phyloP scores from a whole-genome alignment of 2,113 vertebrate species.

The Chaetops frenatus region DNA sequence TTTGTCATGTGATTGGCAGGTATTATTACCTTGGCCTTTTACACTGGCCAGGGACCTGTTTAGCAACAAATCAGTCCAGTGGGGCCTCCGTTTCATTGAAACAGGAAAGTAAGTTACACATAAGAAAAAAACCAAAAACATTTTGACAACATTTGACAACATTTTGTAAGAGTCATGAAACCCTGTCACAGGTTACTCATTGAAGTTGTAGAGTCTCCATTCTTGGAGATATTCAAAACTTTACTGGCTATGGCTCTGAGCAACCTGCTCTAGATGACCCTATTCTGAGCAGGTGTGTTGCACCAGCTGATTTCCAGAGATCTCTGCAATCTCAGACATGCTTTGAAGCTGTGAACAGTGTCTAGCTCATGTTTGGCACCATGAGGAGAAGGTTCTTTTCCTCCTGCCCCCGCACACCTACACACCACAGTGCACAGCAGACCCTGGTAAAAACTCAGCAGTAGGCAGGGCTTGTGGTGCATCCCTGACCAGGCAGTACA shows the following conservation, averaged over 20 bases:
- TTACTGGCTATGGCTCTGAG: background rate
- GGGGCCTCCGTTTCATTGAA: background rate
- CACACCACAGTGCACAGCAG: background rate
- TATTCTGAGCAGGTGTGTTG: background rate
- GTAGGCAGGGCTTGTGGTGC: background rate
- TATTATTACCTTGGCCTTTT: constrained; percentile 40
- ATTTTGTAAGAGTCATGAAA: background rate
- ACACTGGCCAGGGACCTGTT: background rate
- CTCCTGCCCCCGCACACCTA: too few species aligned
- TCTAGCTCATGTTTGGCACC: background rate
- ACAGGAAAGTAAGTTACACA: background rate
- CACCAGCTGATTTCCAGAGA: background rate
- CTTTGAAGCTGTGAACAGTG: background rate
- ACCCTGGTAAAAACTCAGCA: background rate
- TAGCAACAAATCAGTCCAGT: background rate
- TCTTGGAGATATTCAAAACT: background rate
- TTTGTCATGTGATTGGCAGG: constrained; percentile 48
- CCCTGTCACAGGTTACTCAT: background rate
- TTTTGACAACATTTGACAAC: too few species aligned
- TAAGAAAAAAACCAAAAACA: background rate
- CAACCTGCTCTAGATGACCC: background rate
- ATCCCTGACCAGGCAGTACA: background rate
- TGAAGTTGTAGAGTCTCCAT: background rate
- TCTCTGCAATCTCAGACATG: background rate
- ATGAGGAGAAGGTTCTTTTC: background rate